These are phyloP conservation scores for Indri indri DNA, from an alignment of 2,113 vertebrate genomes.

Conservation along the genomic window DNA sequence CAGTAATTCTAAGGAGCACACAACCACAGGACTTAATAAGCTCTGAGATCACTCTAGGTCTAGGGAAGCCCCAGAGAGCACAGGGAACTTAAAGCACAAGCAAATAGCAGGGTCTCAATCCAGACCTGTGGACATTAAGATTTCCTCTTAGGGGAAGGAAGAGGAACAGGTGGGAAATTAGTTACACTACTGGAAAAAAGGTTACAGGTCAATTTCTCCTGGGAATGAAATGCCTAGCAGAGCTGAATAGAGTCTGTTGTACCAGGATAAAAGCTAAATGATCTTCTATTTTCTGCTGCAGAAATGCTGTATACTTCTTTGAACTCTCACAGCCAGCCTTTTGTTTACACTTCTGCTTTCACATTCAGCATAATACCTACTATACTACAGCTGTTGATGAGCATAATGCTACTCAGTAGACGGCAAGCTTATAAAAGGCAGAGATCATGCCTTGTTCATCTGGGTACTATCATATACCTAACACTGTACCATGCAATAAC, in stretches of 20 bases:
- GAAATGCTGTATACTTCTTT: not conserved
- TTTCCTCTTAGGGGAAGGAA: not conserved
- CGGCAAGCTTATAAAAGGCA: not conserved
- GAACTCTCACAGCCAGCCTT: not conserved
- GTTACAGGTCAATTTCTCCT: not conserved
- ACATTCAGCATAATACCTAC: not conserved
- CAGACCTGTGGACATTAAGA: not conserved
- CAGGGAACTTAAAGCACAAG: conserved; percentile 9
- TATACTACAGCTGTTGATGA: not conserved
- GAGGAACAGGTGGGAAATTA: not conserved
- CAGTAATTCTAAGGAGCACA: not conserved
- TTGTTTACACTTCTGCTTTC: not conserved
- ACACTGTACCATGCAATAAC: not conserved
- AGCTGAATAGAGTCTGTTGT: not conserved
- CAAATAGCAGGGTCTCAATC: not conserved
- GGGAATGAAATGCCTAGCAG: not conserved
- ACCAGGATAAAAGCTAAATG: not conserved
- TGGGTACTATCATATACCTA: not conserved
- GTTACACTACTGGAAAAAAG: not conserved
- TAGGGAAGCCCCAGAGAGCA: not conserved
- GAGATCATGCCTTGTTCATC: not conserved
- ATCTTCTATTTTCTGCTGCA: not conserved
- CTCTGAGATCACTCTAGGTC: not conserved
- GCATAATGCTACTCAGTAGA: not conserved
- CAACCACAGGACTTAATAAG: not conserved